phyloP scores from a whole-genome alignment of 37 sponge, comb jelly and placozoan genomes.

The Chondrosia reniformis region DNA sequence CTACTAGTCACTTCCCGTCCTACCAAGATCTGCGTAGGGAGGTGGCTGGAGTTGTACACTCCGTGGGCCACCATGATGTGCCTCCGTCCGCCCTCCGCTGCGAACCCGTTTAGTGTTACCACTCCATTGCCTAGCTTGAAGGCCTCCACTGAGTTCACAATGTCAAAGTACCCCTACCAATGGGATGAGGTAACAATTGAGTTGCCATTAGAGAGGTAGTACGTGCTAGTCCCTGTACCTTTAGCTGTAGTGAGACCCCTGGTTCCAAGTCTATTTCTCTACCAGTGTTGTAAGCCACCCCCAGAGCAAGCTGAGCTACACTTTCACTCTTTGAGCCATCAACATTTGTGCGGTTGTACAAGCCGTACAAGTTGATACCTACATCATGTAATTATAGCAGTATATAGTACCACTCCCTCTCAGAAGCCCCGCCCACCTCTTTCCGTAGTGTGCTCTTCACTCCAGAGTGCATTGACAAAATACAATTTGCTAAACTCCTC shows the following conservation, averaged over 20 bases:
- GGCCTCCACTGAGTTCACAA: conserved; percentile 12
- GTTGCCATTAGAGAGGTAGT: too few relatives aligned
- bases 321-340: conserved; percentile 64
- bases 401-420: too few relatives aligned
- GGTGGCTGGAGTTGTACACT: neutral
- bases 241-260: conserved; percentile 22
- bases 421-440: too few relatives aligned
- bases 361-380: conserved; percentile 49
- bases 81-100: neutral
- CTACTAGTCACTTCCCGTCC: too few relatives aligned
- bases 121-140: neutral
- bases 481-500: conserved; percentile 36
- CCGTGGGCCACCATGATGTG: neutral
- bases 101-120: neutral
- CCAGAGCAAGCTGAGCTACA: conserved; percentile 38
- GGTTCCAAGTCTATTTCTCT: conserved; percentile 39
- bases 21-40: neutral
- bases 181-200: neutral
- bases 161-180: neutral
- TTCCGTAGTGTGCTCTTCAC: neutral
- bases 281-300: conserved; percentile 28
- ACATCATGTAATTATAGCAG: too few relatives aligned
- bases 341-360: conserved; percentile 43
- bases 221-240: too few relatives aligned
- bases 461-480: conserved; percentile 26